Conservation (phyloP, 2,888 invertebrate genomes). For the Ectobius pallidus region DNA sequence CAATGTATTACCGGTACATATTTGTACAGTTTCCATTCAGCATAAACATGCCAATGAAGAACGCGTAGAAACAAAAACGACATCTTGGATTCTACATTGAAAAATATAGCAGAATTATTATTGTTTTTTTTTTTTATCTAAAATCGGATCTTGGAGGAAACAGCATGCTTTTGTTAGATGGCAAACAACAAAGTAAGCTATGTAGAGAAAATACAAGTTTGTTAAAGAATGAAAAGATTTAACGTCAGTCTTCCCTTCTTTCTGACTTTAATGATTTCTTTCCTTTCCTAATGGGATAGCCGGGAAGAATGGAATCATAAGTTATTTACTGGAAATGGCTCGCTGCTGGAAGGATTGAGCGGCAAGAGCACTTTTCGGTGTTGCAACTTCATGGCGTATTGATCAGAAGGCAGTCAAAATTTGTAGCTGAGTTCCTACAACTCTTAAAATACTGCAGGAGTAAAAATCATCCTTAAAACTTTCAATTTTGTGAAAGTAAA, state of each 20-base stretch:
- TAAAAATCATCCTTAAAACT: no score
- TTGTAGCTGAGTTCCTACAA: no score
- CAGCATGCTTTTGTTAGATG: not conserved
- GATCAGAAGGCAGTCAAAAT: not conserved
- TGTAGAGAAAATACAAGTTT: not conserved
- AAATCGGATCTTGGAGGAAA: not conserved
- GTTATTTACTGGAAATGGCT: slow-evolving; percentile 35
- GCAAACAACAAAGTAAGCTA: not conserved
- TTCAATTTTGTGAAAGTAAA: no score
- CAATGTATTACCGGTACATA: no score
- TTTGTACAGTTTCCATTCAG: no score
- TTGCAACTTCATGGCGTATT: no score
- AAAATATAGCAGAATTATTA: no score
- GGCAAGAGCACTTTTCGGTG: not conserved
- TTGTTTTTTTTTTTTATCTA: not conserved
- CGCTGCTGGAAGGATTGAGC: not conserved
- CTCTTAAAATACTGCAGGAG: no score
- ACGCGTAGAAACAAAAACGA: no score
- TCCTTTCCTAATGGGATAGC: slow-evolving; percentile 32
- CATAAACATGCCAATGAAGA: no score
- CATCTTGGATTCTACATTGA: no score
- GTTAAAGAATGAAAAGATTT: slow-evolving; percentile 34
- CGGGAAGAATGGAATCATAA: slow-evolving; percentile 27
- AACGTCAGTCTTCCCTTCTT: slow-evolving; percentile 14
- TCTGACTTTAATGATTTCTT: slow-evolving; percentile 34